Base-by-base conservation (phyloP, 2,888 invertebrate genomes). In the Nezara viridula region DNA sequence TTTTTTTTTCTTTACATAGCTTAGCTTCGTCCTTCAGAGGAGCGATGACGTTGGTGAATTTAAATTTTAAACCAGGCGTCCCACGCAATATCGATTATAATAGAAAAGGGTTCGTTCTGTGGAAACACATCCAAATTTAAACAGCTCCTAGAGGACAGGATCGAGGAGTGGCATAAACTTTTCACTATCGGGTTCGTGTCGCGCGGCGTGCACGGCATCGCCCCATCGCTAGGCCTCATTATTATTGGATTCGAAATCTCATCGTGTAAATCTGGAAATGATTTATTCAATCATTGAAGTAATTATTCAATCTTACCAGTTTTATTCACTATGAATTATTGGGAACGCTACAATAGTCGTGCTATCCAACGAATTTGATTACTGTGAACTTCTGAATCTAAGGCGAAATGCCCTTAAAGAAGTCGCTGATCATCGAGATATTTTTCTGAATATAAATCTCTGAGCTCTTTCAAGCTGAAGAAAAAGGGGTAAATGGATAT, bases 71-170 rank as follows among this genome's bases (percentile, higher is more conserved):
- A 73, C 37, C 66, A 37, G 37, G 32, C 19, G 16, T 37, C 66
- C 66, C 66, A 73, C 66, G 32, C 66, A 19, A 73, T 37, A 37
- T 73, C 66, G 66, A 73, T 73, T 37, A 73, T 73, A 73, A 37
- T 19, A 73, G 66, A 73, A 73, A 73, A 73, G 37, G 32, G 66
- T 16, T 5, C 27, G 66, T 37, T 32, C 66, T 73, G 66, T 73
- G 66, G 66, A 73, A 73, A 73, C 66, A 32, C 66, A 73, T 73
- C 32, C 32, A 73, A 73, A 73, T 73, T 73, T 73, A 73, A 73
- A 37, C 19, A 73, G 5, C 2, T 19, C 1, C 19, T 37, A 37
- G 66, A 37, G 66, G 19, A 19, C 19, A 0, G 66, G 66, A 37
- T 37, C 10, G 44, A 44, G 60, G 60, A 60, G 4, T 12, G 60